Evolutionary conservation across 64 coral and sea anemone species (phyloP).

Genomic region (Trachythela sp.): DNA sequence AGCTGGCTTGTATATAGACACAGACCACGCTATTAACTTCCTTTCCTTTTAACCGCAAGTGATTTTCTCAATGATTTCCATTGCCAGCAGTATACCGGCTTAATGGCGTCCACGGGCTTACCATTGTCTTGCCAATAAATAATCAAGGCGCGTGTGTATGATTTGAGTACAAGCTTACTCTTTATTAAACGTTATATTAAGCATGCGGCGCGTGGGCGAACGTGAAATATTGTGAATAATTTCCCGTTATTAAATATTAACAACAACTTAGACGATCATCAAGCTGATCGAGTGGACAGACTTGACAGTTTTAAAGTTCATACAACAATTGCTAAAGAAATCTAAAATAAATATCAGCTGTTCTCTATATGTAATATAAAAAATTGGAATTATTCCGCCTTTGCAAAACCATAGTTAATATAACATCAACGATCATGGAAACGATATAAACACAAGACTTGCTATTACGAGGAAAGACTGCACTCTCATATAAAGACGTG

Average conservation of each 20-base stretch:
- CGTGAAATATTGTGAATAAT: background rate
- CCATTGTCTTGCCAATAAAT: background rate
- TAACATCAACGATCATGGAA: too few species aligned
- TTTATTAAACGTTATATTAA: background rate
- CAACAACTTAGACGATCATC: background rate
- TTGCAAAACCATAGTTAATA: too few species aligned
- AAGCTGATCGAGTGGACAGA: background rate
- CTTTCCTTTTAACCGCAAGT: background rate
- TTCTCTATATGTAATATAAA: too few species aligned
- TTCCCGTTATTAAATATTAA: slow-evolving; percentile 21
- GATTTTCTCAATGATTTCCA: background rate
- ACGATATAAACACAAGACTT: background rate
- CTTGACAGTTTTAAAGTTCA: background rate
- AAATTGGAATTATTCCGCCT: too few species aligned
- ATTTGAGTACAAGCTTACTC: background rate
- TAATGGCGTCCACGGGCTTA: slow-evolving; percentile 8
- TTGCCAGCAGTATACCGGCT: background rate
- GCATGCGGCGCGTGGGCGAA: background rate
- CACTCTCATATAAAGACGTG: too few species aligned
- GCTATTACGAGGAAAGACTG: too few species aligned
- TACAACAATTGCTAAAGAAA: background rate
- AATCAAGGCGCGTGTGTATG: background rate
- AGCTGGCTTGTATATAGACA: background rate
- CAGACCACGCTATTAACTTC: background rate
- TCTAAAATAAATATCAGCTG: too few species aligned